Evolutionary conservation across 2,797 vertebrate genomes (phyloP), one percentile per base, ranked within the genome.

Genomic region (Rhinatrema bivittatum): DNA sequence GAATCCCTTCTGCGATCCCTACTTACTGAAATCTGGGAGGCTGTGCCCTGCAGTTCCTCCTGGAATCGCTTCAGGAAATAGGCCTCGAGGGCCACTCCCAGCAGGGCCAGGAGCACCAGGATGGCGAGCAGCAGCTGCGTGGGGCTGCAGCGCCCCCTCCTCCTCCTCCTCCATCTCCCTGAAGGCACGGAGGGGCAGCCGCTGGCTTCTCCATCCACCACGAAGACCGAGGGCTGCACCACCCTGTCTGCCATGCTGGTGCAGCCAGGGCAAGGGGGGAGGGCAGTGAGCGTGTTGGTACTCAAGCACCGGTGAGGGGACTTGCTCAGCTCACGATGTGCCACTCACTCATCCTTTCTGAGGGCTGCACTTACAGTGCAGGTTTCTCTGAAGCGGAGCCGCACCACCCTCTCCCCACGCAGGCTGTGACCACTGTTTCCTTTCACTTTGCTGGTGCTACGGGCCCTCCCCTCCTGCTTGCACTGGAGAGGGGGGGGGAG

Each of bases 21-120:
- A 39, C 55, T 54, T 30, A 45, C 59, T 29, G 21, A 49, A 20
- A 54, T 29, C 12, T 41, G 42, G 13, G 15, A 1, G 3, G 9
- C 14, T 2, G 32, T n/a, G 5, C 40, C 28, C 6, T 20, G 42
- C 14, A 74, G 26, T 2, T 58, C 50, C 43, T 38, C 23, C 20
- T 62, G 50, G 14, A 74, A 47, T 23, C 10, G 32, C 20, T 56
- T 25, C 16, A 74, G 37, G n/a, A 65, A 62, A 43, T 62, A 71
- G 43, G 53, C 56, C 26, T 74, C 51, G 2, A 42, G 5, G 0
- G 36, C 54, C 33, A 71, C 27, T 3, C 26, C 68, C 0, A 35
- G 20, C 4, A 23, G 22, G 24, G 52, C 5, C 13, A 67, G 36
- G 12, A 57, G 15, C 25, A 69, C n/a, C 8, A 60, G 10, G n/a